Evolutionary conservation across 2,797 vertebrate species (phyloP).

Genomic region (Clamator glandarius): DNA sequence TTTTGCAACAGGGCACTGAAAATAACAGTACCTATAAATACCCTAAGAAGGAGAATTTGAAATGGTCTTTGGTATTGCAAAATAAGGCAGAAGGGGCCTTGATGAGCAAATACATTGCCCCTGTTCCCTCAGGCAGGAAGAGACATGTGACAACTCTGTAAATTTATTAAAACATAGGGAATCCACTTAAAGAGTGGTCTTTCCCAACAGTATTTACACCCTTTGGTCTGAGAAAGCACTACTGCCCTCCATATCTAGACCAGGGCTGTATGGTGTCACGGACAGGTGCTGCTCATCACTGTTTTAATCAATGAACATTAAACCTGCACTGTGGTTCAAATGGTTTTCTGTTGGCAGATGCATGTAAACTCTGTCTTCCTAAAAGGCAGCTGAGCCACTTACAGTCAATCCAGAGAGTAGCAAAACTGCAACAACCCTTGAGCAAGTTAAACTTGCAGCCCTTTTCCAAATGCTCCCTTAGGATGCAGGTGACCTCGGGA

Average conservation of each 20-base stretch:
- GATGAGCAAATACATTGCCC: neutral
- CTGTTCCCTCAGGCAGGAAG: neutral
- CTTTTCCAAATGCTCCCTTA: neutral
- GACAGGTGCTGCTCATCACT: neutral
- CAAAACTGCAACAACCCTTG: neutral
- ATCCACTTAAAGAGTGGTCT: neutral
- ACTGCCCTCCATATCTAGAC: neutral
- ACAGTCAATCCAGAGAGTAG: neutral
- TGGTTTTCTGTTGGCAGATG: neutral
- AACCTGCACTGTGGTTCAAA: neutral
- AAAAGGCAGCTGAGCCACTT: neutral
- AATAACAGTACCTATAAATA: neutral
- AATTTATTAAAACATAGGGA: neutral
- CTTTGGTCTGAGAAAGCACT: neutral
- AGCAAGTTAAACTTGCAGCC: neutral
- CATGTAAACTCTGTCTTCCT: neutral
- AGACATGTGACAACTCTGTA: accelerated
- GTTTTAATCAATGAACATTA: neutral
- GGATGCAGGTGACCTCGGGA: neutral
- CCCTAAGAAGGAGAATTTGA: neutral
- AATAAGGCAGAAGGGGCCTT: neutral
- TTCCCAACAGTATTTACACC: neutral
- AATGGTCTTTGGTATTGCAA: neutral
- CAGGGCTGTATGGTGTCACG: neutral
- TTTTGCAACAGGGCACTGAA: neutral